phyloP scores from a whole-genome alignment of 1,140 invertebrate species.

The Zaprionus gabonicus region DNA sequence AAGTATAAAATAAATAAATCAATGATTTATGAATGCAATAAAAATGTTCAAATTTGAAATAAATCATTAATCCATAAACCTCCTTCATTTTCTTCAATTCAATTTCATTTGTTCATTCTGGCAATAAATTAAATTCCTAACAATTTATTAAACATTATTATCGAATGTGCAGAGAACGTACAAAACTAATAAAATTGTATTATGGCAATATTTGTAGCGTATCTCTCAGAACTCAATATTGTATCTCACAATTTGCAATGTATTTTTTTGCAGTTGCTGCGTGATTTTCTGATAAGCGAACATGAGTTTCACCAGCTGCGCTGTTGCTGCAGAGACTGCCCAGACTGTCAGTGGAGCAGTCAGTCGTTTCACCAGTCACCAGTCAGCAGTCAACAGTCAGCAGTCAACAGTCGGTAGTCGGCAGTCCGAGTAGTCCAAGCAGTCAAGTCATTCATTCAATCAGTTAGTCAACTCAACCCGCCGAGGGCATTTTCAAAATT shows the following conservation, averaged over 20 bases:
- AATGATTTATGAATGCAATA: background rate
- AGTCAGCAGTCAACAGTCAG: slow-evolving; percentile 4
- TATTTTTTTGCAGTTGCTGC: slow-evolving; percentile 47
- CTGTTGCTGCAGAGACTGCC: slow-evolving; percentile 2
- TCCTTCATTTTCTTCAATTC: background rate
- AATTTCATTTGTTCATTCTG: background rate
- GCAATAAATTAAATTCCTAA: slow-evolving; percentile 5
- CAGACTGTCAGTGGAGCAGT: slow-evolving; percentile 39
- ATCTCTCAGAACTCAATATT: slow-evolving; percentile 21
- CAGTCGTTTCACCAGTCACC: slow-evolving; percentile 5
- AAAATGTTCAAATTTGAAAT: background rate
- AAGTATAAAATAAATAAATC: background rate
- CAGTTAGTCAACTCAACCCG: slow-evolving; percentile 55
- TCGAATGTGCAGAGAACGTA: background rate
- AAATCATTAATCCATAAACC: background rate
- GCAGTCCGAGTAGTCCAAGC: slow-evolving; percentile 11
- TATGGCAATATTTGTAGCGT: slow-evolving; percentile 1
- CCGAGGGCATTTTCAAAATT: slow-evolving; percentile 66
- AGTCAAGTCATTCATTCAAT: slow-evolving; percentile 37
- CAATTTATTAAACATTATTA: slow-evolving; percentile 1
- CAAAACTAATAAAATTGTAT: slow-evolving; percentile 11
- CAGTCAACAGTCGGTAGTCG: background rate
- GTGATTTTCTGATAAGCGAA: slow-evolving; percentile 57
- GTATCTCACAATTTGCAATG: background rate
- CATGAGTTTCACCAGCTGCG: slow-evolving; percentile 15